These are phyloP conservation scores for Nothocercus julius DNA, from an alignment of 2,113 vertebrate genomes.

Conservation along the genomic window DNA sequence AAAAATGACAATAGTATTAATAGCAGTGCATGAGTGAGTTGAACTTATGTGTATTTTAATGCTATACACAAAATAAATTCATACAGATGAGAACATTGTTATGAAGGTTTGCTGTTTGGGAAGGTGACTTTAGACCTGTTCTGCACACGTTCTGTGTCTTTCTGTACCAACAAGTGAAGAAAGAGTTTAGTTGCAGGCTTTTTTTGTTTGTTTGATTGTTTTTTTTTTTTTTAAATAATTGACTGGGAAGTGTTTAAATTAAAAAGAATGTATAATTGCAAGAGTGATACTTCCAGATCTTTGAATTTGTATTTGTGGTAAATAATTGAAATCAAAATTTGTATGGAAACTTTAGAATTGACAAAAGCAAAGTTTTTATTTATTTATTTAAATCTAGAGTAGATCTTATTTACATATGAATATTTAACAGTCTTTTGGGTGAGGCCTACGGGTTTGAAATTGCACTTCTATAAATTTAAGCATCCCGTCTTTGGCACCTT, in stretches of 20 bases:
- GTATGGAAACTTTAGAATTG: constrained; percentile 26
- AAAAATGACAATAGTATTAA: background rate
- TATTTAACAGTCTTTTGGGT: constrained; percentile 85
- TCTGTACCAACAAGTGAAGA: background rate
- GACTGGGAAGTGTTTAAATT: background rate
- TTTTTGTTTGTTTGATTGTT: background rate
- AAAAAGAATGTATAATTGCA: background rate
- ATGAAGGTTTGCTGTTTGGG: background rate
- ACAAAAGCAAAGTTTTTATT: background rate
- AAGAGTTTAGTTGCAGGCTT: background rate
- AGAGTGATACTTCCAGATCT: background rate
- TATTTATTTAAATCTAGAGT: constrained; percentile 71
- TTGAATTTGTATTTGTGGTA: background rate
- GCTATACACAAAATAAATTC: background rate
- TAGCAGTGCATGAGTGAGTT: background rate
- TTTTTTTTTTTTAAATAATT: background rate
- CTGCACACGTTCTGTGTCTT: background rate
- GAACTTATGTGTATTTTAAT: background rate
- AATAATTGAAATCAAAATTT: background rate
- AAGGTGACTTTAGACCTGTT: background rate
- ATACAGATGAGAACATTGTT: background rate
- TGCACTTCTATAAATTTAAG: constrained; percentile 81
- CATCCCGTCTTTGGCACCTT: constrained; percentile 85
- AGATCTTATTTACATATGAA: constrained; percentile 80
- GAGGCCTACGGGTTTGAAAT: constrained; percentile 79